Evolutionary conservation across 2,797 vertebrate genomes (phyloP).

Genomic region (Pterois miles): DNA sequence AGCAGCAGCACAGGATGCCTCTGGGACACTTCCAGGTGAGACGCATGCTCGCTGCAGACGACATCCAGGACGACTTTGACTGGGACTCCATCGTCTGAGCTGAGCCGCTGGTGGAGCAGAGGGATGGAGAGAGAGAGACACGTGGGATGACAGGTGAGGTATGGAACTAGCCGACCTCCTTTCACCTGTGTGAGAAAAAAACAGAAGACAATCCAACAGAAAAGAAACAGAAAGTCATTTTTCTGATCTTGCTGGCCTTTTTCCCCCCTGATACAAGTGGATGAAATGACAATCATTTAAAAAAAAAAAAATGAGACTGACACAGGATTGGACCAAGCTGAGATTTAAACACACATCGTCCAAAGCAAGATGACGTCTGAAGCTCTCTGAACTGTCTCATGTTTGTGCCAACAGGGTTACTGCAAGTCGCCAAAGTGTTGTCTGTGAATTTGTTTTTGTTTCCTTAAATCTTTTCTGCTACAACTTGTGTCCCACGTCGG

Average conservation of each 20-base stretch:
- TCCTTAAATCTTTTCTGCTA: constrained; percentile 46
- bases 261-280: constrained; percentile 31
- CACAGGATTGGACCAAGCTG: constrained; percentile 58
- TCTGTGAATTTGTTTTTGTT: constrained; percentile 76
- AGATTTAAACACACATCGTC: constrained; percentile 61
- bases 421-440: constrained; percentile 66
- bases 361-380: constrained; percentile 37
- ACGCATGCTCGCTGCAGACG: constrained; percentile 87
- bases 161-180: constrained; percentile 42
- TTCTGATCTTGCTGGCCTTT: constrained; percentile 45
- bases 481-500: constrained; percentile 25
- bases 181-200: constrained; percentile 55
- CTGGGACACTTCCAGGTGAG: constrained; percentile 89
- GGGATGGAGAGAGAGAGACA: constrained; percentile 1
- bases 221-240: constrained; percentile 56
- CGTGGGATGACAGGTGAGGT: constrained; percentile 32
- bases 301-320: constrained; percentile 65
- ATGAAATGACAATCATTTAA: constrained; percentile 86
- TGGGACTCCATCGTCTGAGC: constrained; percentile 91
- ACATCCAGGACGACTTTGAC: constrained; percentile 92
- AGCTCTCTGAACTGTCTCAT: constrained; percentile 51
- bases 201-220: constrained; percentile 80
- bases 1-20: constrained; percentile 83
- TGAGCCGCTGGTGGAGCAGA: background rate
- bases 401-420: constrained; percentile 74